A percentile compares a stretch with the other conserved stretches of the same genome.
phyloP scores from a whole-genome alignment of 2,888 invertebrate genomes.

The Helleia helle region DNA sequence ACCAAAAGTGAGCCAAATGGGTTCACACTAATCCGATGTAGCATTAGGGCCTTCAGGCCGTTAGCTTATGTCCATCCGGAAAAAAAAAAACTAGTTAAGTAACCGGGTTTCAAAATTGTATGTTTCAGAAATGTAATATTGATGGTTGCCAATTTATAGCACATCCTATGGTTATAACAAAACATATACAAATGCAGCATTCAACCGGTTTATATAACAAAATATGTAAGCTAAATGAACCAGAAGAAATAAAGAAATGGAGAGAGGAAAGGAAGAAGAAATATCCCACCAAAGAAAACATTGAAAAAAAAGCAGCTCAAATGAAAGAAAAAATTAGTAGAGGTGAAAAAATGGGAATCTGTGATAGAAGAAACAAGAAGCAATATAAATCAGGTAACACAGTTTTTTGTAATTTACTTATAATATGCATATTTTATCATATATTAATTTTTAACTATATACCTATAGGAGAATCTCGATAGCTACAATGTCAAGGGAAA shows the following conservation, averaged over 20 bases:
- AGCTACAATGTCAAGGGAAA: too few species aligned
- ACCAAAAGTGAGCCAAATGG: too few species aligned
- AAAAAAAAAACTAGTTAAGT: too few species aligned
- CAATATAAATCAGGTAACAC: conserved; percentile 7
- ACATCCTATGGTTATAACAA: conserved; percentile 84
- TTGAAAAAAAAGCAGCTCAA: conserved; percentile 76
- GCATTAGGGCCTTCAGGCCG: too few species aligned
- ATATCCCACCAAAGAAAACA: conserved; percentile 82
- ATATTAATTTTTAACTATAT: too few species aligned
- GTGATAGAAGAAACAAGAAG: conserved; percentile 30
- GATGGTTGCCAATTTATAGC: conserved; percentile 88
- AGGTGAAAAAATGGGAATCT: conserved; percentile 80
- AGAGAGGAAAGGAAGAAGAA: conserved; percentile 84
- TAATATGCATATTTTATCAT: too few species aligned
- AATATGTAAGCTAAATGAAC: conserved; percentile 82
- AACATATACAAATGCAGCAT: conserved; percentile 89
- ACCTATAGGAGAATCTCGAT: too few species aligned
- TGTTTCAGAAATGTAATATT: conserved; percentile 78
- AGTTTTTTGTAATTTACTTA: background rate
- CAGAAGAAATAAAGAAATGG: conserved; percentile 91
- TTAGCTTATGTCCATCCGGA: too few species aligned
- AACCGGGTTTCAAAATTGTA: too few species aligned
- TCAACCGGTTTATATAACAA: conserved; percentile 86
- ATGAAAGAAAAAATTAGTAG: conserved; percentile 79
- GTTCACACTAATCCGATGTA: too few species aligned